These are phyloP conservation scores for Catharus fuscescens DNA, from an alignment of 2,113 vertebrate species.

Conservation along the genomic window DNA sequence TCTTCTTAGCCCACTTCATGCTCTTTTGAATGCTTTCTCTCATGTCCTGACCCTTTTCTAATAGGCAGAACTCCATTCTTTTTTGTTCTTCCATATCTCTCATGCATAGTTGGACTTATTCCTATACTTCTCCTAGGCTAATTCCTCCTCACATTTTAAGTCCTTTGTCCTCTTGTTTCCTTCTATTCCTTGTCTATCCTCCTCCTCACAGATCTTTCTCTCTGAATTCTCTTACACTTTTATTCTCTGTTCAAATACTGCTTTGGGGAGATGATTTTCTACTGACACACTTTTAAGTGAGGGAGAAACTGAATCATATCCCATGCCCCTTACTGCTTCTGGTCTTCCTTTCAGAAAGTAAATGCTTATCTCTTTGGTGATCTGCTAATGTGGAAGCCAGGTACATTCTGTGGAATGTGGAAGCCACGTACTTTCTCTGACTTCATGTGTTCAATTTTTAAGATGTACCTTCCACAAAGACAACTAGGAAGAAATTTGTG, in stretches of 20 bases:
- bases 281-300: background rate
- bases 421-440: background rate
- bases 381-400: background rate
- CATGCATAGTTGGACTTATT: background rate
- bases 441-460: background rate
- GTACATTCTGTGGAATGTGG: background rate
- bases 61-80: background rate
- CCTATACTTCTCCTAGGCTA: background rate
- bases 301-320: background rate
- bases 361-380: background rate
- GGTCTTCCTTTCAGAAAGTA: background rate
- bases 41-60: background rate
- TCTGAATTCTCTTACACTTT: background rate
- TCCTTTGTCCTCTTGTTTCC: background rate
- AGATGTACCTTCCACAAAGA: background rate
- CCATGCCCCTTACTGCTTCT: background rate
- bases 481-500: background rate
- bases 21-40: background rate
- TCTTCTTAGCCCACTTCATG: background rate
- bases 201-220: background rate
- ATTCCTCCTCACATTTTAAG: background rate
- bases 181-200: background rate
- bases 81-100: background rate
- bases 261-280: background rate
- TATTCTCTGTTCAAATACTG: background rate